A percentile compares a stretch with the other conserved stretches of the same genome.
Evolutionary conservation across 2,888 invertebrate genomes (phyloP).

Genomic region (Acleris holmiana): DNA sequence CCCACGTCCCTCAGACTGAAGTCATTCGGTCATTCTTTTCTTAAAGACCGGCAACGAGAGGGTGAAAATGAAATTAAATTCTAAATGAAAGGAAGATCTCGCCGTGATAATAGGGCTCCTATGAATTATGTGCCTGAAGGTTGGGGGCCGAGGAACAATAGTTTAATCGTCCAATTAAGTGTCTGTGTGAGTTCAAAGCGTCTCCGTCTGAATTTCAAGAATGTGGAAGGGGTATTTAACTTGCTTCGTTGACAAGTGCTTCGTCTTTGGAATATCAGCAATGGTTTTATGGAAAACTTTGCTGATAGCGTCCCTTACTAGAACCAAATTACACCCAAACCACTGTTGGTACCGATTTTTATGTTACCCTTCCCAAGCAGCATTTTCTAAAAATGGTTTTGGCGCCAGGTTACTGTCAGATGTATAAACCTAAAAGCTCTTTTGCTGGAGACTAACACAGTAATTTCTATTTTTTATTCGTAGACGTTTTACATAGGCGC

Average conservation of each 20-base stretch:
- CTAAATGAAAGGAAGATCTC: constrained; percentile 78
- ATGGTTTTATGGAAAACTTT: background rate
- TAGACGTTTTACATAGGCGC: background rate
- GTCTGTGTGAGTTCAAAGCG: constrained; percentile 68
- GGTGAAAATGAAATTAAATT: constrained; percentile 84
- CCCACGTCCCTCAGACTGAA: constrained; percentile 60
- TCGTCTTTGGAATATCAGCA: background rate
- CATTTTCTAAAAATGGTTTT: background rate
- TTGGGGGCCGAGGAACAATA: constrained; percentile 75
- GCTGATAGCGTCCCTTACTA: background rate
- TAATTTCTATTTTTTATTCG: background rate
- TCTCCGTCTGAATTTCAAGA: constrained; percentile 53
- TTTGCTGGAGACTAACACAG: background rate
- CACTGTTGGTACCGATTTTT: too few relatives aligned
- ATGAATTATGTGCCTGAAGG: constrained; percentile 76
- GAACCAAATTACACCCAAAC: too few relatives aligned
- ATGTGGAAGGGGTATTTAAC: constrained; percentile 48
- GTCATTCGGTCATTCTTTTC: constrained; percentile 81
- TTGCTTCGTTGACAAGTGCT: constrained; percentile 27
- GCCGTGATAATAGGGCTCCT: constrained; percentile 73
- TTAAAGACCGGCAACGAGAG: constrained; percentile 64
- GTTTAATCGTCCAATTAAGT: constrained; percentile 82
- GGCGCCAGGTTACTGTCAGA: background rate
- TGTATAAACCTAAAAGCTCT: too few relatives aligned
- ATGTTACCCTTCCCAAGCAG: too few relatives aligned